Evolutionary conservation across 2,888 invertebrate genomes (phyloP).

Genomic region (Eulithis testata): DNA sequence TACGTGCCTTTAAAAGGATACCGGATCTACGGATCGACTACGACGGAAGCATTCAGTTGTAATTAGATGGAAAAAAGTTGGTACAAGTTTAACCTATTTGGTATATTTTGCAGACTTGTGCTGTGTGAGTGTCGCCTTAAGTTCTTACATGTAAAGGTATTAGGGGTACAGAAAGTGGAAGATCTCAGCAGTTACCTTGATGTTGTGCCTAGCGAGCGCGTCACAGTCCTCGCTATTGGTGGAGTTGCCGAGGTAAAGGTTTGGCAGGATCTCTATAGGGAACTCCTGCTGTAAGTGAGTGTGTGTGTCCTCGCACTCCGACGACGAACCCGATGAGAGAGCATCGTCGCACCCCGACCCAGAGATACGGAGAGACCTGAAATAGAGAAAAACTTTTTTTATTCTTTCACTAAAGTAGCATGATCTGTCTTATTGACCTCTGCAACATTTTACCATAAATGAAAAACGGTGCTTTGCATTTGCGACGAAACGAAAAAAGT

Average conservation of each 20-base stretch:
- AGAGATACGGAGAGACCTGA: conserved; percentile 90
- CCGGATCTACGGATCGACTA: too few relatives aligned
- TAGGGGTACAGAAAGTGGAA: background rate
- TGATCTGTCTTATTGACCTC: too few relatives aligned
- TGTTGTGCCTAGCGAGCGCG: conserved; percentile 94
- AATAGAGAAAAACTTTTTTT: conserved; percentile 24
- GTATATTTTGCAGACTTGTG: too few relatives aligned
- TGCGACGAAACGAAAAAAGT: too few relatives aligned
- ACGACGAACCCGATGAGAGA: conserved; percentile 88
- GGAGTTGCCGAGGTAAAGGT: conserved; percentile 97
- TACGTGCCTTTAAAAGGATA: too few relatives aligned
- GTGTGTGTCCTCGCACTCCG: conserved; percentile 88
- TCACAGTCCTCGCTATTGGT: conserved; percentile 96
- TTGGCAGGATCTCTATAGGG: conserved; percentile 97
- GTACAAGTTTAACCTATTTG: too few relatives aligned
- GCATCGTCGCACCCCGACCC: conserved; percentile 87
- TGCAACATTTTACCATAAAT: too few relatives aligned
- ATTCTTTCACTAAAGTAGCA: background rate
- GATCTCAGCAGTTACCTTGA: conserved; percentile 85
- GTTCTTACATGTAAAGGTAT: too few relatives aligned
- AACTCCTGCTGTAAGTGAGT: conserved; percentile 88
- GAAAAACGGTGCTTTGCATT: too few relatives aligned
- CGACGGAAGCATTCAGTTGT: too few relatives aligned
- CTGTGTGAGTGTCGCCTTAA: too few relatives aligned
- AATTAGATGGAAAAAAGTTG: too few relatives aligned